Base-by-base conservation (phyloP, 2,113 vertebrate species). In the Anthoscopus minutus region DNA sequence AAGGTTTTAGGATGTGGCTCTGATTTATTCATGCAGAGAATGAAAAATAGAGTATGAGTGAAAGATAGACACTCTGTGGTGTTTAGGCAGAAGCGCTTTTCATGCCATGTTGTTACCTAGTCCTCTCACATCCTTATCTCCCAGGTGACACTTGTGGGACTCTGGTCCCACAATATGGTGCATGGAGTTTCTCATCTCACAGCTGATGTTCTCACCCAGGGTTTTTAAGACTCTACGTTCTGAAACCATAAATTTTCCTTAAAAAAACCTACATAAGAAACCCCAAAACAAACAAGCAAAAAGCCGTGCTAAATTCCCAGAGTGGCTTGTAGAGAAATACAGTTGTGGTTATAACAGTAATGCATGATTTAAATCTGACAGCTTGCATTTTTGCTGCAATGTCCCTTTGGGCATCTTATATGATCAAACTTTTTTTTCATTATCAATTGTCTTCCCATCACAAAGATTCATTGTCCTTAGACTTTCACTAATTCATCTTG, bases 401-500 rank as follows among this genome's bases (percentile, higher is more conserved):
- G 15, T 88, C 76, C 72, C 58, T 80, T 56, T 74, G 38, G 88
- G 77, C 82, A 74, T n/a, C 40, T 95, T 88, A 64, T 76, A 78
- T 74, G 72, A 88, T 83, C 81, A 95, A 88, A 94, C 57, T 45
- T 64, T 88, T 25, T 1, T 70, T 94, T 93, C 92, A 69, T 70
- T 83, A 71, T 84, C 80, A 94, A 83, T 97, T 96, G 76, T 97
- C 85, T 93, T 93, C 57, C 89, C 84, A 95, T 95, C 62, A 80
- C 69, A 93, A 94, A 95, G 80, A 89, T 80, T 97, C 93, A 93
- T 97, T 95, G 92, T 95, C 67, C 40, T 67, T 69, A 72, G 45
- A 92, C 70, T 93, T 94, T 85, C 86, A 90, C 67, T 97, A 96
- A 98, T 96, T 97, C 86, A 90, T 92, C 85, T 95, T 95, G 94